These are phyloP conservation scores for Lepus americanus DNA, from an alignment of 2,113 vertebrate genomes.

Conservation along the genomic window DNA sequence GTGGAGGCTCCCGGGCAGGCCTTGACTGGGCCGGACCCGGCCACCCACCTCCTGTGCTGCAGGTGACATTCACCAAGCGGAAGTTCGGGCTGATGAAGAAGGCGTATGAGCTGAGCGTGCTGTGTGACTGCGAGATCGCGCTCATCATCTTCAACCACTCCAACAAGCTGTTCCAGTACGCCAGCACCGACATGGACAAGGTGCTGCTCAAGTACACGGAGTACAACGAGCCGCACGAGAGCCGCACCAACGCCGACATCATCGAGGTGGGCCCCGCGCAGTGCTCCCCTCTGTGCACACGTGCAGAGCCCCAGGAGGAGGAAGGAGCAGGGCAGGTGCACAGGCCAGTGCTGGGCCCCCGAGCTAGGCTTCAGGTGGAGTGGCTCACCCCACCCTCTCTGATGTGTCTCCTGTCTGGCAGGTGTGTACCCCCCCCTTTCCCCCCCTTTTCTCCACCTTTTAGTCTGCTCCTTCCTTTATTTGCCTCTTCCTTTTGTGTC, in stretches of 20 bases:
- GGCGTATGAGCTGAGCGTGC: slow-evolving; percentile 96
- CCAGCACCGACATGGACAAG: slow-evolving; percentile 99
- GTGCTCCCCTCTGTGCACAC: background rate
- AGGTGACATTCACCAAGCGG: slow-evolving; percentile 91
- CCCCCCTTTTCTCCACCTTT: background rate
- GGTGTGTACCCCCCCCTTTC: background rate
- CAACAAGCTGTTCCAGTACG: slow-evolving; percentile 98
- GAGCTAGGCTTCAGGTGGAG: background rate
- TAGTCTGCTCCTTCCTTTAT: background rate
- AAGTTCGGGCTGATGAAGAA: slow-evolving; percentile 99
- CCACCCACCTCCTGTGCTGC: background rate
- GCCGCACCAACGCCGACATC: slow-evolving; percentile 96
- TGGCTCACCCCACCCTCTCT: background rate
- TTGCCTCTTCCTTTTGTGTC: background rate
- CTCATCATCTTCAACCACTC: slow-evolving; percentile 92
- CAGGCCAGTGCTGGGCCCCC: background rate
- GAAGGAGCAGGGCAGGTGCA: background rate
- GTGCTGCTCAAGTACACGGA: slow-evolving; percentile 98
- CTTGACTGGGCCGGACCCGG: background rate
- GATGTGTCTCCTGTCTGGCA: background rate
- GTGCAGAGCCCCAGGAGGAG: background rate
- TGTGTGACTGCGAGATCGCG: slow-evolving; percentile 87
- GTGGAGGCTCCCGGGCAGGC: background rate
- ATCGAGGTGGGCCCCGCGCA: slow-evolving; percentile 90
- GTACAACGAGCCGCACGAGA: slow-evolving; percentile 97